Evolutionary conservation across 2,113 vertebrate genomes (phyloP).

Genomic region (Dunckerocampus dactyliophorus): DNA sequence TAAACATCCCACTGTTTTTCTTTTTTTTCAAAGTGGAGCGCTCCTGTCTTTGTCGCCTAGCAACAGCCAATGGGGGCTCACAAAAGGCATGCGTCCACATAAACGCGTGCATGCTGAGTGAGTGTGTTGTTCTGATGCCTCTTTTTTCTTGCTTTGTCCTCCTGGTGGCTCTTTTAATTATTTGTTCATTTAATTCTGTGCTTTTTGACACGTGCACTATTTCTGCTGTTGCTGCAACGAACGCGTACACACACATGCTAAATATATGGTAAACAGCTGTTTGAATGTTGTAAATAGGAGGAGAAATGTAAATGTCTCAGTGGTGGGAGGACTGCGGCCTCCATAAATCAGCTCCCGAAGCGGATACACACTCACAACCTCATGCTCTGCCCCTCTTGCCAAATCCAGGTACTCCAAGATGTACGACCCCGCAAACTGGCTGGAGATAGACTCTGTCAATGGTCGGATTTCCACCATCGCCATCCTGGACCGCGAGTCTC

Average conservation of each 20-base stretch:
- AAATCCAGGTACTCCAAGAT: constrained; percentile 88
- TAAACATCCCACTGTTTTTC: constrained; percentile 22
- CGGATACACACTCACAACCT: neutral
- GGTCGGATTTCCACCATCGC: constrained; percentile 90
- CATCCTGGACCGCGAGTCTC: constrained; percentile 90
- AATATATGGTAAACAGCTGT: neutral
- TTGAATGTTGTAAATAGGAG: neutral
- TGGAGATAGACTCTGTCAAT: constrained; percentile 87
- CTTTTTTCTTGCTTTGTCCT: constrained; percentile 9
- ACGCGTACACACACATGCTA: too few relatives aligned
- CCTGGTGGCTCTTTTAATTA: neutral
- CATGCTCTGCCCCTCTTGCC: neutral
- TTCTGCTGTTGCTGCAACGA: neutral
- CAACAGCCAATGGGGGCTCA: constrained; percentile 49
- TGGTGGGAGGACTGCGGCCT: neutral
- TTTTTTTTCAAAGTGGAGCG: constrained; percentile 52
- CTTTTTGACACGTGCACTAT: neutral
- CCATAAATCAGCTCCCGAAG: neutral
- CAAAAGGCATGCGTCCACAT: constrained; percentile 2
- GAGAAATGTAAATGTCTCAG: neutral
- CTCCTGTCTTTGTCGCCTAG: constrained; percentile 52
- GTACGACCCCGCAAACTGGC: constrained; percentile 92
- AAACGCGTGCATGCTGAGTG: constrained; percentile 1
- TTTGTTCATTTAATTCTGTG: neutral
- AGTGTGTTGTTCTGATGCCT: constrained; percentile 14